Base-by-base conservation (phyloP, 2,888 invertebrate genomes). In the Papilio protenor region DNA sequence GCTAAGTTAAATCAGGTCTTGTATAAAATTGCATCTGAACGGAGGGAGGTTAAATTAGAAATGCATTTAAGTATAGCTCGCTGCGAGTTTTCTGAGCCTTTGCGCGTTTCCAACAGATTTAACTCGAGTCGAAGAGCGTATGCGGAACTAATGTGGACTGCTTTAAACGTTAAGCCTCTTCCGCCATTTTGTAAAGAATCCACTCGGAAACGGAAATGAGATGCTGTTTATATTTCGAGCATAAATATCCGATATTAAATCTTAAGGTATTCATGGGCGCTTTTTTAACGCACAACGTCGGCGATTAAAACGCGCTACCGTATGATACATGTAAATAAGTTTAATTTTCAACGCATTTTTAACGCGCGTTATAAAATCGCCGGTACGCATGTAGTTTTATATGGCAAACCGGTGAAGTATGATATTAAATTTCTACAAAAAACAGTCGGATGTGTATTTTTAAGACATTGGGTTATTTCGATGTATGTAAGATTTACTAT, bases 11-110 rank as follows among this genome's bases (percentile, higher is more conserved):
- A 72, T 49, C 52, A 33, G 71, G 8, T 72, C 33, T 52, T 55
- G 11, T 72, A 72, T 72, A 52, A 72, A 72, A 73, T n/a, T 73
- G 73, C 73, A 73, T 45, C 40, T 14, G 40, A 21, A 52, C n/a
- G 33, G 10, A 55, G 73, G 74, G 3, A 52, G 55, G 74, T 52
- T 71, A 71, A 59, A 52, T 77, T 73, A 55, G 52, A 77, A 55
- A 45, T 66, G 64, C 40, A 72, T 72, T 77, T 77, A 55, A 73
- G 18, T 73, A 52, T 23, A 27, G 47, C 57, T 33, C 33, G 16
- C n/a, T 72, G 33, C 61, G 64, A 72, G 61, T 59, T 61, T 33
- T 27, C 76, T 70, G 61, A 64, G 76, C 61, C 71, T 72, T 76
- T 76, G 59, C 59, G 16, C 33, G 40, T 73, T 52, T 55, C 61